These are phyloP conservation scores for Nycticryphes semicollaris DNA, from an alignment of 2,113 vertebrate genomes.

Conservation along the genomic window DNA sequence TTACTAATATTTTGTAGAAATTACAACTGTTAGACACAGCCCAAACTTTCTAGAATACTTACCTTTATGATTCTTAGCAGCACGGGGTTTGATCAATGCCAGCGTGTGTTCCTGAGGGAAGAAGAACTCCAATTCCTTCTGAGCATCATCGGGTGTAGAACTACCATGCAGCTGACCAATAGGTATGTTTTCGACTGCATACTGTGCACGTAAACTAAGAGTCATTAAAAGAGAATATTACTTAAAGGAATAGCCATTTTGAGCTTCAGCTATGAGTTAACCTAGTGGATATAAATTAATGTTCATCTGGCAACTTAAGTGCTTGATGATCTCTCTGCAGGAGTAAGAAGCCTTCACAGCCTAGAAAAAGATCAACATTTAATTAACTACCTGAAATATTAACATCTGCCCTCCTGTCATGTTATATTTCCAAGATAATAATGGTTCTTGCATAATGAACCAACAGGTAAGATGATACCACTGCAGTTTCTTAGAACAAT, in stretches of 20 bases:
- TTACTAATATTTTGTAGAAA: not conserved
- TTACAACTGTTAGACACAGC: not conserved
- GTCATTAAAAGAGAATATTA: not conserved
- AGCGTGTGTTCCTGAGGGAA: conserved; percentile 73
- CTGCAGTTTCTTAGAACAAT: not conserved
- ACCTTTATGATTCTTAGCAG: conserved; percentile 61
- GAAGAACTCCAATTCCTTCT: conserved; percentile 70
- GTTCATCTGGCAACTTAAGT: not conserved
- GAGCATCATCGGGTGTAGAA: not conserved
- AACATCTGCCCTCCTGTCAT: not conserved
- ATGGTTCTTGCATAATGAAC: not conserved
- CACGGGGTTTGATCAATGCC: conserved; percentile 71
- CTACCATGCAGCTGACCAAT: conserved; percentile 75
- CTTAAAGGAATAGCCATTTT: not conserved
- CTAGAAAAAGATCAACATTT: not conserved
- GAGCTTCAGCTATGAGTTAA: not conserved
- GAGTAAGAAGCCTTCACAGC: not conserved
- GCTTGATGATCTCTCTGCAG: not conserved
- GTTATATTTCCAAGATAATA: not conserved
- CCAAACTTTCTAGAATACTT: not conserved
- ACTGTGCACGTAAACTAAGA: conserved; percentile 63
- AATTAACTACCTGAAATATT: not conserved
- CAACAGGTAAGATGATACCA: not conserved
- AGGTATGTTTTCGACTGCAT: not conserved
- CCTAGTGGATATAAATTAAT: not conserved